Evolutionary conservation across 2,888 invertebrate genomes (phyloP).

Genomic region (Bursaphelenchus okinawaensis): DNA sequence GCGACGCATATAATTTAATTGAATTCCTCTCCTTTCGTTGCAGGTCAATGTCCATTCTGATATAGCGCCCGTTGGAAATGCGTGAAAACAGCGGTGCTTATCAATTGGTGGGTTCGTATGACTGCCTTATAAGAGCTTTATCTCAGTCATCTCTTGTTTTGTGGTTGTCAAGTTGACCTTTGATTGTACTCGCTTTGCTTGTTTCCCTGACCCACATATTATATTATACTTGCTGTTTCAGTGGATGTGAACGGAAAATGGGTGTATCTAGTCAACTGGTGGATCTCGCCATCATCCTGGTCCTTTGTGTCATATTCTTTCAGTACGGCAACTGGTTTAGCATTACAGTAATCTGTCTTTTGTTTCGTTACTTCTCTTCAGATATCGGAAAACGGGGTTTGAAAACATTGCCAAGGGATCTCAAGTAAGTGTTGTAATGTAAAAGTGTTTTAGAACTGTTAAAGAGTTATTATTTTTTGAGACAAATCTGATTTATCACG

Average conservation of each 20-base stretch:
- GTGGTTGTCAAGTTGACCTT: neutral
- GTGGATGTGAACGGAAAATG: neutral
- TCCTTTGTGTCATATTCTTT: conserved; percentile 7
- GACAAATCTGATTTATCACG: neutral
- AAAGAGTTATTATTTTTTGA: neutral
- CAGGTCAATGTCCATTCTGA: neutral
- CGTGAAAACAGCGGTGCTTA: neutral
- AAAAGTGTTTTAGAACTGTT: neutral
- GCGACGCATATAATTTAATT: too few relatives aligned
- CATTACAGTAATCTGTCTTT: conserved; percentile 30
- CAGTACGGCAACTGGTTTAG: conserved; percentile 28
- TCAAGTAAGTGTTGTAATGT: conserved; percentile 37
- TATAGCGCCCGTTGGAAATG: neutral
- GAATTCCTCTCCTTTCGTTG: too few relatives aligned
- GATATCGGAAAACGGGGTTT: conserved; percentile 37
- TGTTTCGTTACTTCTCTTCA: conserved; percentile 32
- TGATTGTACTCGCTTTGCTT: too few relatives aligned
- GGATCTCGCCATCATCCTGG: neutral
- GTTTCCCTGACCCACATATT: too few relatives aligned
- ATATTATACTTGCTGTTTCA: too few relatives aligned
- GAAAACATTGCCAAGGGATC: conserved; percentile 45
- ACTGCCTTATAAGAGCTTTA: neutral
- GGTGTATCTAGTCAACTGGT: neutral
- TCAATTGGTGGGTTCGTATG: neutral
- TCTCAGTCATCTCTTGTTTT: neutral